Evolutionary conservation across 2,888 invertebrate genomes (phyloP).

Genomic region (Drosophila limbata): DNA sequence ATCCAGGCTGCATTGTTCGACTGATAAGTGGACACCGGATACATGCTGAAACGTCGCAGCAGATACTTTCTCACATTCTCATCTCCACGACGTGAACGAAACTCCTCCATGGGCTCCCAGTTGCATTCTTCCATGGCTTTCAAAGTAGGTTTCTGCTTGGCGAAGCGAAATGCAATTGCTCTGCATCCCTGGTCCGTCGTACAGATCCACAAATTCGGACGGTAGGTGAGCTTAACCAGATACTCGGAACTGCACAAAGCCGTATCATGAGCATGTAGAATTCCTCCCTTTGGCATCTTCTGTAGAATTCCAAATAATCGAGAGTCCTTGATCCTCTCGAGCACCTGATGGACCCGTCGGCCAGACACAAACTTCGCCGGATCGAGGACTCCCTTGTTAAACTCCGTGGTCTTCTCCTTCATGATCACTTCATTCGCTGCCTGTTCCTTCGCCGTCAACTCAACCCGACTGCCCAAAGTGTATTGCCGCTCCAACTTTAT

Average conservation of each 20-base stretch:
- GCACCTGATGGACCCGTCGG: slow-evolving; percentile 88
- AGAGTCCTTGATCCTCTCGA: slow-evolving; percentile 87
- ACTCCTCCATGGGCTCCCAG: slow-evolving; percentile 71
- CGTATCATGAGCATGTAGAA: slow-evolving; percentile 90
- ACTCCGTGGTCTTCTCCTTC: slow-evolving; percentile 87
- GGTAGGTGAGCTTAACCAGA: slow-evolving; percentile 88
- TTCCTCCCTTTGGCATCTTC: slow-evolving; percentile 91
- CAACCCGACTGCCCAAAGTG: slow-evolving; percentile 86
- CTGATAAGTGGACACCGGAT: slow-evolving; percentile 86
- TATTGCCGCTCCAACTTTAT: slow-evolving; percentile 85
- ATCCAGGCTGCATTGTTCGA: slow-evolving; percentile 88
- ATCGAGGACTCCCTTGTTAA: slow-evolving; percentile 86
- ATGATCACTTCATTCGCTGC: slow-evolving; percentile 87
- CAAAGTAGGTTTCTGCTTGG: slow-evolving; percentile 51
- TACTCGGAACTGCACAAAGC: slow-evolving; percentile 88
- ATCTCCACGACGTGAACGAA: slow-evolving; percentile 67
- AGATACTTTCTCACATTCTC: slow-evolving; percentile 86
- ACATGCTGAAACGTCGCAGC: slow-evolving; percentile 87
- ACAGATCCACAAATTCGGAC: slow-evolving; percentile 87
- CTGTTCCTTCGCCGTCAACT: slow-evolving; percentile 86
- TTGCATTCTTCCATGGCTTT: slow-evolving; percentile 36
- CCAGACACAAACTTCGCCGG: slow-evolving; percentile 88
- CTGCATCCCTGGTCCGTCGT: slow-evolving; percentile 41
- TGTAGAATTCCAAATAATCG: slow-evolving; percentile 89
- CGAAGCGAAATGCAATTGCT: slow-evolving; percentile 63